A percentile compares a stretch with the other conserved stretches of the same genome.
Evolutionary conservation across 1,140 invertebrate species (phyloP).

Genomic region (Aphaenogaster rudis): DNA sequence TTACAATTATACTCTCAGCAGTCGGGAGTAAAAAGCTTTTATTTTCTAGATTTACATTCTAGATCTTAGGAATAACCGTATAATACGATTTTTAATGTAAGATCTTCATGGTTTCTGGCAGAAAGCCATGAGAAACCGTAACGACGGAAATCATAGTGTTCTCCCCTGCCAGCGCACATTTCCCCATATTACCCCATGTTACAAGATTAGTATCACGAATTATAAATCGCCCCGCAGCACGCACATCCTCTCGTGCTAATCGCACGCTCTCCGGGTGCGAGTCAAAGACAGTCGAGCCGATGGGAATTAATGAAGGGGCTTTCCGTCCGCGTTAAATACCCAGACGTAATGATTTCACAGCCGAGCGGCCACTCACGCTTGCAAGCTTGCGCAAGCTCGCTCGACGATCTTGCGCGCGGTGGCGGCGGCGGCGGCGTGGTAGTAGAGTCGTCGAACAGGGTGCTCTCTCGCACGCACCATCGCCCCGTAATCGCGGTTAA

Average conservation of each 20-base stretch:
- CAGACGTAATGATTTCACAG: slow-evolving; percentile 73
- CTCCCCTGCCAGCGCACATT: not conserved
- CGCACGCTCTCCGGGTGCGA: not conserved
- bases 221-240: not conserved
- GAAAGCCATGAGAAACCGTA: not conserved
- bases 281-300: slow-evolving; percentile 38
- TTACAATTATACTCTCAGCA: too few species aligned
- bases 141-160: not conserved
- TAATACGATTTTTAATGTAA: not conserved
- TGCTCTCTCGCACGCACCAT: slow-evolving; percentile 80
- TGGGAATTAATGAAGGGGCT: slow-evolving; percentile 26
- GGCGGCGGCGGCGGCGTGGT: not conserved
- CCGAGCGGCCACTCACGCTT: slow-evolving; percentile 50
- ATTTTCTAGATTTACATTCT: not conserved
- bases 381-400: slow-evolving; percentile 54
- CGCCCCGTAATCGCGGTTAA: slow-evolving; percentile 83
- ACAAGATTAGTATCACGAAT: slow-evolving; percentile 35
- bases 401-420: slow-evolving; percentile 34
- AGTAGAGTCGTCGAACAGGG: slow-evolving; percentile 21
- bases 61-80: too few species aligned
- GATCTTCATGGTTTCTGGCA: not conserved
- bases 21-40: not conserved
- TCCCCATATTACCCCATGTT: slow-evolving; percentile 1
- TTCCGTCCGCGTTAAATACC: slow-evolving; percentile 39
- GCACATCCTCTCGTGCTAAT: slow-evolving; percentile 18